These are phyloP conservation scores for Drosophila ustulata DNA, from an alignment of 2,888 invertebrate species.

Conservation along the genomic window DNA sequence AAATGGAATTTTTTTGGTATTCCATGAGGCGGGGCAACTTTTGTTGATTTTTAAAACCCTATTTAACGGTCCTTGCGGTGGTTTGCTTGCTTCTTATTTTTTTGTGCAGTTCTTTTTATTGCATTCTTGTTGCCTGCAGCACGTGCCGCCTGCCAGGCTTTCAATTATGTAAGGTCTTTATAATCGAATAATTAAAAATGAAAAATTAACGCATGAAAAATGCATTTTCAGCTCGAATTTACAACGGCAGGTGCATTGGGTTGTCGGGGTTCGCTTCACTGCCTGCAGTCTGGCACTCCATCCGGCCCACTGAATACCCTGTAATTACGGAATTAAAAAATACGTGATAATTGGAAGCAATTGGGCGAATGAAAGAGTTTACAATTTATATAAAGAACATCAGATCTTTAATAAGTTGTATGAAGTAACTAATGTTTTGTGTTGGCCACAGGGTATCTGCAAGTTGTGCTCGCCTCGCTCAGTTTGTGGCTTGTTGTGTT, in stretches of 20 bases:
- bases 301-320: constrained; percentile 26
- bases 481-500: constrained; percentile 16
- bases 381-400: neutral
- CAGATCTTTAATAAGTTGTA: neutral
- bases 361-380: neutral
- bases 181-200: constrained; percentile 80
- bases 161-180: constrained; percentile 79
- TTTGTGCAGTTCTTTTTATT: neutral
- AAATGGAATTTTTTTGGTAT: constrained; percentile 2
- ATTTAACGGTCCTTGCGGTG: constrained; percentile 32
- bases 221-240: constrained; percentile 75
- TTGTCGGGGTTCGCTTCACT: constrained; percentile 16
- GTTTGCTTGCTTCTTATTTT: constrained; percentile 2
- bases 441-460: neutral
- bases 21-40: constrained; percentile 9
- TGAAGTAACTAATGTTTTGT: neutral
- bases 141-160: constrained; percentile 49
- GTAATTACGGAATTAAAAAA: neutral
- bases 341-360: too few species aligned
- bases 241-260: constrained; percentile 50
- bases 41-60: constrained; percentile 27
- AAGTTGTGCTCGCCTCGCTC: too few species aligned
- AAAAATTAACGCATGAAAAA: constrained; percentile 80
- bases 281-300: constrained; percentile 23
- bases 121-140: constrained; percentile 34